These are phyloP conservation scores for Leptopterna dolabrata DNA, from an alignment of 2,888 invertebrate species.

Conservation along the genomic window DNA sequence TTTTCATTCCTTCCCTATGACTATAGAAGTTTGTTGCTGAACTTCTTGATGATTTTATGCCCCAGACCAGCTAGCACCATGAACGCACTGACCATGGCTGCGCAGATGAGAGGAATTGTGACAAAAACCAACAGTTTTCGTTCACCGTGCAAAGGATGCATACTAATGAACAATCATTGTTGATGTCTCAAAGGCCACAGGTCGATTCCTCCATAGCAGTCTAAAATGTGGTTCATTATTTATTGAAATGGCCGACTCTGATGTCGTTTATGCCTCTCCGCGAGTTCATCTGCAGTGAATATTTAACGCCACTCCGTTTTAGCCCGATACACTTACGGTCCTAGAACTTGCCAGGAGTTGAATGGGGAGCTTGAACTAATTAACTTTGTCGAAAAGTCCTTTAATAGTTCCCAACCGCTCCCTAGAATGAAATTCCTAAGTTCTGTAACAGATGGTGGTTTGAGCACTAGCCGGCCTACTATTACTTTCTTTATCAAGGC, in stretches of 20 bases:
- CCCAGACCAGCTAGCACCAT: no score
- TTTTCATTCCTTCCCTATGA: no score
- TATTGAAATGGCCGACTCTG: neutral
- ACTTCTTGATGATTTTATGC: no score
- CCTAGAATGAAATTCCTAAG: neutral
- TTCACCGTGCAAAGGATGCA: neutral
- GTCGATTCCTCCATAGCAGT: neutral
- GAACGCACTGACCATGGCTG: no score
- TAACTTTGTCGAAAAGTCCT: constrained; percentile 25
- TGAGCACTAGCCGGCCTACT: neutral
- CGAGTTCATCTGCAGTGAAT: neutral
- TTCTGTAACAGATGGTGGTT: neutral
- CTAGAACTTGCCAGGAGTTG: neutral
- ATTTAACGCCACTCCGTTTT: neutral
- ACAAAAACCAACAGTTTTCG: no score
- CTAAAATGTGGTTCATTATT: neutral
- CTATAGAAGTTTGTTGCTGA: no score
- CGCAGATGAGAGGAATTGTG: no score
- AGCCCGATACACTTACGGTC: neutral
- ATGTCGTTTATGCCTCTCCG: neutral
- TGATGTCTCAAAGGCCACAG: neutral
- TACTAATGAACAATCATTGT: neutral
- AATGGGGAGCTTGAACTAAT: neutral
- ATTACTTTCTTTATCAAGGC: neutral
- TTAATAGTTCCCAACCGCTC: constrained; percentile 21